Evolutionary conservation across 2,797 vertebrate species (phyloP).

Genomic region (Eulemur coronatus): DNA sequence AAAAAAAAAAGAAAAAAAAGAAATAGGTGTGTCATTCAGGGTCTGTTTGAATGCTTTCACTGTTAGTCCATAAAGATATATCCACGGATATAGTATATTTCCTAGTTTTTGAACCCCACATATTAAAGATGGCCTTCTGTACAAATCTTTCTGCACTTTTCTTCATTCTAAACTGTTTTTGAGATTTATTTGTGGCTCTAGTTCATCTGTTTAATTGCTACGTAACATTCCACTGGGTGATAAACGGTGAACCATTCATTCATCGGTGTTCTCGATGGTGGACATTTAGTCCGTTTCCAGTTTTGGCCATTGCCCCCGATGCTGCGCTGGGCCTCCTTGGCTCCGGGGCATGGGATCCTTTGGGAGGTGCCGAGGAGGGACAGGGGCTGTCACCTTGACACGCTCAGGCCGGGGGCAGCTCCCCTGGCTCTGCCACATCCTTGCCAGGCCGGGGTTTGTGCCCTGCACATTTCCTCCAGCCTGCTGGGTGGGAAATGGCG

Average conservation of each 20-base stretch:
- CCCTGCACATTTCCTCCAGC: not conserved
- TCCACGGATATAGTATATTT: not conserved
- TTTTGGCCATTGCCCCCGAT: accelerated
- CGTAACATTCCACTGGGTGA: not conserved
- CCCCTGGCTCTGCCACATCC: accelerated
- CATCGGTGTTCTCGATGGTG: accelerated
- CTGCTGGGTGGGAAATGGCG: not conserved
- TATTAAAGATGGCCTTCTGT: not conserved
- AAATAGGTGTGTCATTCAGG: not conserved
- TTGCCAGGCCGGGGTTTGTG: not conserved
- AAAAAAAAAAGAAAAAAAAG: not conserved
- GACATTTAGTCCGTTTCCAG: not conserved
- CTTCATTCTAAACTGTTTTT: not conserved
- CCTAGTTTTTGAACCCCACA: accelerated
- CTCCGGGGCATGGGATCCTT: accelerated
- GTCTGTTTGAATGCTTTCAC: not conserved
- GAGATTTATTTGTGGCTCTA: not conserved
- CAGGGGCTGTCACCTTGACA: accelerated
- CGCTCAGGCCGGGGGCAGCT: accelerated
- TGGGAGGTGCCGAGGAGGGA: accelerated
- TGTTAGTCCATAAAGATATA: not conserved
- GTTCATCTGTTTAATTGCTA: not conserved
- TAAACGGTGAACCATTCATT: accelerated
- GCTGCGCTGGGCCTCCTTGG: not conserved
- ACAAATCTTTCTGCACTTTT: not conserved